phyloP scores from a whole-genome alignment of 2,113 vertebrate species.

The Macrotus californicus region DNA sequence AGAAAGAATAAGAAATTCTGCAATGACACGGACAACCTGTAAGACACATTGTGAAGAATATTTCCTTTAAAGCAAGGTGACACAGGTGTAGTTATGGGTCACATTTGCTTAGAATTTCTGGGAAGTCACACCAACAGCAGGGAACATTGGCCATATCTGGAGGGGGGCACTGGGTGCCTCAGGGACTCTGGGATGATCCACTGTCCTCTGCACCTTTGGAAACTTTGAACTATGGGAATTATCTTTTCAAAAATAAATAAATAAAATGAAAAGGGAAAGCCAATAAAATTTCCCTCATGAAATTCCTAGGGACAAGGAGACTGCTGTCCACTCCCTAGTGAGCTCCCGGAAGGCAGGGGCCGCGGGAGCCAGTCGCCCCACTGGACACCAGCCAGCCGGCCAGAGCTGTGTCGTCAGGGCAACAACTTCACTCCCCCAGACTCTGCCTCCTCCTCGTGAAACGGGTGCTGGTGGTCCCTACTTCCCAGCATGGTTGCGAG shows the following conservation, averaged over 20 bases:
- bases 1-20: not conserved
- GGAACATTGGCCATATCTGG: not conserved
- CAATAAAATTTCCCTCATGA: not conserved
- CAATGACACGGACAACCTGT: not conserved
- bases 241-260: not conserved
- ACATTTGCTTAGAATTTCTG: not conserved
- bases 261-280: not conserved
- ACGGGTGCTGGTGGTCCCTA: accelerated
- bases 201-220: not conserved
- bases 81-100: not conserved
- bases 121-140: not conserved
- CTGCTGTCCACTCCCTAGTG: accelerated
- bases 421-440: accelerated
- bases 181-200: not conserved
- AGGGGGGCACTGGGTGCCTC: not conserved
- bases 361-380: accelerated
- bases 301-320: not conserved
- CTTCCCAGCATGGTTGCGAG: not conserved
- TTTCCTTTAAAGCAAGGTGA: not conserved
- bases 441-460: not conserved
- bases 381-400: not conserved
- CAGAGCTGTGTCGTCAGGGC: not conserved
- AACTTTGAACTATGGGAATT: not conserved
- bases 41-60: not conserved
- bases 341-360: not conserved